Evolutionary conservation across 2,113 vertebrate species (phyloP).

Genomic region (Phrynosoma platyrhinos): DNA sequence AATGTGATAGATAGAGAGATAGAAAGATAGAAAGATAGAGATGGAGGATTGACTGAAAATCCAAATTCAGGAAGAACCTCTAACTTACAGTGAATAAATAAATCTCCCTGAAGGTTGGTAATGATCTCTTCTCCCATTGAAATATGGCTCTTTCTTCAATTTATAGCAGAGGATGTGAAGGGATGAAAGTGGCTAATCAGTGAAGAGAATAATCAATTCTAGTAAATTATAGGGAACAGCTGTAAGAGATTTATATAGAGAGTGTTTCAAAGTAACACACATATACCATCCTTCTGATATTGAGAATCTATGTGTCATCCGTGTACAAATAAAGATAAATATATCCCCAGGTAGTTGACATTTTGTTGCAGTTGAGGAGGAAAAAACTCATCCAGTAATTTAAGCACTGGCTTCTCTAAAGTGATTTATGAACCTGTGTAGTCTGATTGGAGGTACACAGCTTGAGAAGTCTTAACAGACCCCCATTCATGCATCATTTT

Average conservation of each 20-base stretch:
- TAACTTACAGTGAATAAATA: constrained; percentile 22
- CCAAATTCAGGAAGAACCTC: constrained; percentile 18
- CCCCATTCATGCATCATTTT: not conserved
- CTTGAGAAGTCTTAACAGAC: not conserved
- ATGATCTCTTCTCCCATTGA: constrained; percentile 16
- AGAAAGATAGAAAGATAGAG: not conserved
- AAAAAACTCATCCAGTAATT: not conserved
- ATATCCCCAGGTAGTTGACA: not conserved
- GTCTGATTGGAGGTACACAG: not conserved
- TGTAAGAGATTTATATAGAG: constrained; percentile 31
- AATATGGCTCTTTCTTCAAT: constrained; percentile 15
- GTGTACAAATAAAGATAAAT: constrained; percentile 30
- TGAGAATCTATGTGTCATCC: constrained; percentile 27
- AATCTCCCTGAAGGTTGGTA: constrained; percentile 13
- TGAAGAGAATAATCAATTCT: constrained; percentile 39
- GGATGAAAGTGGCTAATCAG: constrained; percentile 37
- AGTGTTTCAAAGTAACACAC: not conserved
- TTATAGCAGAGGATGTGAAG: constrained; percentile 30
- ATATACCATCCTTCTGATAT: constrained; percentile 13
- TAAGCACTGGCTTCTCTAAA: constrained; percentile 1
- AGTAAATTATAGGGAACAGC: constrained; percentile 35
- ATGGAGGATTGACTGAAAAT: not conserved
- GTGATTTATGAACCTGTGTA: not conserved
- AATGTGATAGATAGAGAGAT: not conserved
- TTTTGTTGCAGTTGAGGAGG: constrained; percentile 8